Conservation (phyloP, 2,113 vertebrate species). For the Brienomyrus brachyistius region DNA sequence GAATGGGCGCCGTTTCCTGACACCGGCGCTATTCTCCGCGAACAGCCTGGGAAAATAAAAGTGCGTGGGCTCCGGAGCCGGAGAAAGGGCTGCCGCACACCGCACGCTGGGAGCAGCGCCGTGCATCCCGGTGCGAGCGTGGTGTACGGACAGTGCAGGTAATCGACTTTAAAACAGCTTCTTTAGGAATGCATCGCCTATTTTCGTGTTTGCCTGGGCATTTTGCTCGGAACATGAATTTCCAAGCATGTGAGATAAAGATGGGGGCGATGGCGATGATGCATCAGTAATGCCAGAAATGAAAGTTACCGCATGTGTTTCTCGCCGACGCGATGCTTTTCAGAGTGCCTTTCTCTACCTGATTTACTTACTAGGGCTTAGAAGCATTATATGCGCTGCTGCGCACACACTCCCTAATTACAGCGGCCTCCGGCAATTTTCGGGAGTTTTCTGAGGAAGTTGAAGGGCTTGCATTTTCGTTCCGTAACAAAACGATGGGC, state of each 20-base stretch:
- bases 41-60: constrained; percentile 42
- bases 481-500: constrained; percentile 30
- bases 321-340: background rate
- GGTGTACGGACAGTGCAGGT: constrained; percentile 8
- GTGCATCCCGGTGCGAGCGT: constrained; percentile 12
- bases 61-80: constrained; percentile 25
- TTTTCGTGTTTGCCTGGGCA: background rate
- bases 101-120: background rate
- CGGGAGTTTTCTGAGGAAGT: background rate
- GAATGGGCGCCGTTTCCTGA: constrained; percentile 24
- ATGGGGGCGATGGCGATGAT: background rate
- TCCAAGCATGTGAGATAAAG: constrained; percentile 1
- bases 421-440: background rate
- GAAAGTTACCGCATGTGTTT: constrained; percentile 22
- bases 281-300: constrained; percentile 6
- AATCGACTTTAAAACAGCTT: background rate
- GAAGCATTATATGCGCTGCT: background rate
- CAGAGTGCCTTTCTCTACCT: background rate
- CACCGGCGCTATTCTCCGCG: constrained; percentile 32
- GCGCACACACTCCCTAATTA: background rate
- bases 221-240: background rate
- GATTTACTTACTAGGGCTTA: background rate
- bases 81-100: constrained; percentile 18
- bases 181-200: background rate
- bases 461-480: constrained; percentile 26